Percentiles rank a stretch among this genome's conserved stretches.
Conservation (phyloP, 2,888 invertebrate genomes). For the Euproctis similis region DNA sequence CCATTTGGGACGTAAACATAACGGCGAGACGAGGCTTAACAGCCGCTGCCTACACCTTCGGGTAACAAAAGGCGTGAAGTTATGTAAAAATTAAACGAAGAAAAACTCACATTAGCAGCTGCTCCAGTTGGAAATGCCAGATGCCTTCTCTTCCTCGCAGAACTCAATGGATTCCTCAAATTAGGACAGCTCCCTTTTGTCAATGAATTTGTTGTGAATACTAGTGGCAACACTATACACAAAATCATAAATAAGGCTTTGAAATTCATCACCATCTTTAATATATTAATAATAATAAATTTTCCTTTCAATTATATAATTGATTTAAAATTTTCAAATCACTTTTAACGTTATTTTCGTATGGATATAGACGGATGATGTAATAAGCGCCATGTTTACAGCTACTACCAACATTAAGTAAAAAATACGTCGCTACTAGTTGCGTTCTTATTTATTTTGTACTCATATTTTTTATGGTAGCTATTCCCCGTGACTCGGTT, state of each 20-base stretch:
- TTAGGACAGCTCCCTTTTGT: conserved; percentile 29
- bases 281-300: not conserved
- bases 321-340: too few species aligned
- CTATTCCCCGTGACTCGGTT: too few species aligned
- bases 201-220: conserved; percentile 7
- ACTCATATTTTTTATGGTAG: too few species aligned
- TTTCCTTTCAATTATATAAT: too few species aligned
- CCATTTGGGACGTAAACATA: too few species aligned
- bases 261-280: conserved; percentile 3
- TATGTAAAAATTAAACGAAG: too few species aligned
- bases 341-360: too few species aligned
- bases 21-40: too few species aligned
- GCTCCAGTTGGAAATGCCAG: conserved; percentile 34
- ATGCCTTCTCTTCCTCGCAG: conserved; percentile 34
- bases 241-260: conserved; percentile 2
- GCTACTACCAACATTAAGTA: not conserved
- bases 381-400: not conserved
- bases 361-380: not conserved
- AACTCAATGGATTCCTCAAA: conserved; percentile 24
- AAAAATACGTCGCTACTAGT: not conserved
- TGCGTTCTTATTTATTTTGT: not conserved
- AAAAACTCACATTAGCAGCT: conserved; percentile 27
- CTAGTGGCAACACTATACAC: conserved; percentile 5
- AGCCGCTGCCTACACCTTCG: too few species aligned
- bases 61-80: too few species aligned